Evolutionary conservation across 2,888 invertebrate species (phyloP), one percentile per base, ranked within the genome.

Genomic region (Dryococelus australis): DNA sequence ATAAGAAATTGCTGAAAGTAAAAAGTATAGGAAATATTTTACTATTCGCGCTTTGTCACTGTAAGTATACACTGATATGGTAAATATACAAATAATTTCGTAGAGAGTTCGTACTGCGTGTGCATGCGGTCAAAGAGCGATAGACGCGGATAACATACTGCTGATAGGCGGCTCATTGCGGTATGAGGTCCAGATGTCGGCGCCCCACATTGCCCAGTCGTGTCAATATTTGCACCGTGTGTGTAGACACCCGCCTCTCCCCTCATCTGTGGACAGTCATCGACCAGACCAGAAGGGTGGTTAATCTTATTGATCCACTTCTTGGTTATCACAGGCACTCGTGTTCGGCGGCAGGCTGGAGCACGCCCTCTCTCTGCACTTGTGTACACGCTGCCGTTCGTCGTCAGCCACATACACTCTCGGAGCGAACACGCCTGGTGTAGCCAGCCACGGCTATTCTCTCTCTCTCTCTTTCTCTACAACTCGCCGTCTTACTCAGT

Each of bases 401-500:
- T 65, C 65, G 65, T 24, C 65, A 65, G 10, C 65, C 10, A 65
- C 20, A 13, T 16, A 20, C 65, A 20, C 24, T 65, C 65, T 8
- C 65, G 20, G 9, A 65, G 20, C 20, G 65, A 20, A 16, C 65
- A 65, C 65, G 6, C 20, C 65, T 65, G 65, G 5, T 12, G 20
- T 9, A 5, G 24, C 16, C 13, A 9, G 65, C 13, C 13, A 16
- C 65, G 10, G 24, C 10, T 65, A 16, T 16, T 26, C 27, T 43
- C 80, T 79, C 43, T 27, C 27, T 28, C 24, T 26, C 81, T 10
- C 78, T 43, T 0, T 10, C 24, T 27, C 43, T 84, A 16, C 28
- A 51, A n/a, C 86, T 78, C 28, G 43, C 84, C 78, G 81, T 80
- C 87, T 86, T 86, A 87, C 86, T 87, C 87, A 88, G 84, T 85